phyloP scores from a whole-genome alignment of 1,140 invertebrate species.

The Pissodes strobi region DNA sequence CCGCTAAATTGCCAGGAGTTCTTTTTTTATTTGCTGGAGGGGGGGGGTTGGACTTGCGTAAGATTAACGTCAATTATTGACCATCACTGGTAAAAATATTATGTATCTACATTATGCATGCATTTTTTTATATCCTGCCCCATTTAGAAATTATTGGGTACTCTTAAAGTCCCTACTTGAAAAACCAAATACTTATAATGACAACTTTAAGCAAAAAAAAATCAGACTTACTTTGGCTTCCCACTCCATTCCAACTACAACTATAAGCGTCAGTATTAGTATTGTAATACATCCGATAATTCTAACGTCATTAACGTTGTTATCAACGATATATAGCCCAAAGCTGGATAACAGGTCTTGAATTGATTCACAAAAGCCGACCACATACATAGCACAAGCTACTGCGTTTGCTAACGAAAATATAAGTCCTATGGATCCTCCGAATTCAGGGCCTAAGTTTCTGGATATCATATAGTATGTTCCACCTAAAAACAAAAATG shows the following conservation, averaged over 20 bases:
- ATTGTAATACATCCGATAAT: conserved; percentile 80
- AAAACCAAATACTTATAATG: too few species aligned
- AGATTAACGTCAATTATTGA: too few species aligned
- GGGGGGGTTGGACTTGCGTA: too few species aligned
- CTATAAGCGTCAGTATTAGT: conserved; percentile 74
- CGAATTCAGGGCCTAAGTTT: conserved; percentile 95
- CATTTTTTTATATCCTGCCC: too few species aligned
- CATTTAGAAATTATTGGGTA: too few species aligned
- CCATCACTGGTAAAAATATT: too few species aligned
- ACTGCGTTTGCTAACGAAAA: conserved; percentile 94
- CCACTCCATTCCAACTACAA: conserved; percentile 90
- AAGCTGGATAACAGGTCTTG: conserved; percentile 65
- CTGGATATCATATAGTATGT: conserved; percentile 98
- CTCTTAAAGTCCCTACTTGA: too few species aligned
- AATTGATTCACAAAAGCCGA: conserved; percentile 95
- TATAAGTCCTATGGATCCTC: conserved; percentile 85
- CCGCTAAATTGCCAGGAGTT: too few species aligned
- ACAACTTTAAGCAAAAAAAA: too few species aligned
- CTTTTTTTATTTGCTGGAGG: too few species aligned
- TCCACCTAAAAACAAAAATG: conserved; percentile 69
- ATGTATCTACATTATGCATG: too few species aligned
- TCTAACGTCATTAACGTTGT: conserved; percentile 63
- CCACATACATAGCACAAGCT: conserved; percentile 96
- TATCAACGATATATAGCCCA: conserved; percentile 65
- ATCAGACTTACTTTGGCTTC: conserved; percentile 71